Conservation (phyloP, 2,113 vertebrate species). For the Melanotaenia duboulayi region DNA sequence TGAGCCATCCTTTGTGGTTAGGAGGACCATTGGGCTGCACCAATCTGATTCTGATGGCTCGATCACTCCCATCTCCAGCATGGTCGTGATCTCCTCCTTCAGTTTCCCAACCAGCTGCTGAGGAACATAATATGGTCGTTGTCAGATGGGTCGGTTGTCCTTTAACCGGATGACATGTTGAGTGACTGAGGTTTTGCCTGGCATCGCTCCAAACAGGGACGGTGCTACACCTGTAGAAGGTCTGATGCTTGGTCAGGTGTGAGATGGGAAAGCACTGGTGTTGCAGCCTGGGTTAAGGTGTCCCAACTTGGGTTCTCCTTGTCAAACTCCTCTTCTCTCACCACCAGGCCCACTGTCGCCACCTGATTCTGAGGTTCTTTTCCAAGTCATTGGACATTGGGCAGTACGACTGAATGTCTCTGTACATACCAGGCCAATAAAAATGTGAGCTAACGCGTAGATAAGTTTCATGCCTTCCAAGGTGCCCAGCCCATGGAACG, state of each 20-base stretch:
- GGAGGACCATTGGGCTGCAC: background rate
- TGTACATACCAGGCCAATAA: too few species aligned
- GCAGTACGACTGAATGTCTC: too few species aligned
- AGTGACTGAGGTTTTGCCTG: background rate
- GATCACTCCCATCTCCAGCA: background rate
- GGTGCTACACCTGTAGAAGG: background rate
- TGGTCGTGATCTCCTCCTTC: accelerated
- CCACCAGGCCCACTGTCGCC: background rate
- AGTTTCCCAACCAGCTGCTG: background rate
- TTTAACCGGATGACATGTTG: background rate
- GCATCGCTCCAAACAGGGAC: too few species aligned
- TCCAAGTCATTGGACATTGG: too few species aligned
- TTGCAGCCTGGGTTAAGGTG: background rate
- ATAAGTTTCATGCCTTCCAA: too few species aligned
- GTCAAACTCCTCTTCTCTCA: background rate
- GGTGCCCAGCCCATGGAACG: too few species aligned
- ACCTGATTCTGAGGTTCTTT: background rate
- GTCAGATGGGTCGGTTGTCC: background rate
- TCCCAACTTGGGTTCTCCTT: too few species aligned
- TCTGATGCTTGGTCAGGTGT: background rate
- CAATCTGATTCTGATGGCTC: background rate
- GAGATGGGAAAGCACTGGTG: background rate
- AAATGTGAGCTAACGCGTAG: too few species aligned
- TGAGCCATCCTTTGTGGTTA: background rate
- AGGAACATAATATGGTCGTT: background rate